A percentile compares a stretch with the other conserved stretches of the same genome.
phyloP scores from a whole-genome alignment of 2,888 invertebrate genomes.

The Aleiodes alternator region DNA sequence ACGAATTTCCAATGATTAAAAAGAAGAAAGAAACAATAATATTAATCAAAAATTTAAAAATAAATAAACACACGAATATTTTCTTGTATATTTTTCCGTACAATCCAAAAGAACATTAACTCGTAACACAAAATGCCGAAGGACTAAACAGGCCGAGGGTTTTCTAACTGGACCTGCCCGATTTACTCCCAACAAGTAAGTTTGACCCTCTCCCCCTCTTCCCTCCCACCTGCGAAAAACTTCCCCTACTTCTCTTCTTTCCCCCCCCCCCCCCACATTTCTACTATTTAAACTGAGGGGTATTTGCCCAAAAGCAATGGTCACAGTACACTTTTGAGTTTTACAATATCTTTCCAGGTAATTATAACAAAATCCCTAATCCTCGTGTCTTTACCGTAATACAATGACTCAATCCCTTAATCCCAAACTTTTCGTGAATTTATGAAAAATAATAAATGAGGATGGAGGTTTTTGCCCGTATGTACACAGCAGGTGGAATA shows the following conservation, averaged over 20 bases:
- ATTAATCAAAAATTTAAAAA: not conserved
- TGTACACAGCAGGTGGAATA: constrained; percentile 11
- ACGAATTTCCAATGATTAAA: no score
- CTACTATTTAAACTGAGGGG: not conserved
- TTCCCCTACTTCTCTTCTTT: not conserved
- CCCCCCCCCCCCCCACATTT: no score
- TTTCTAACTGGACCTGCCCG: constrained; percentile 8
- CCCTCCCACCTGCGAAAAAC: not conserved
- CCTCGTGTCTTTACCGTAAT: not conserved
- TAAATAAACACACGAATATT: not conserved
- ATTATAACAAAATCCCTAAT: constrained; percentile 42
- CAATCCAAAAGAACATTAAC: not conserved
- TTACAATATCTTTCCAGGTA: constrained; percentile 54
- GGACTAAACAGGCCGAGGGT: constrained; percentile 9
- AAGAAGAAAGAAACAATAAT: no score
- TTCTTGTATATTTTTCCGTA: not conserved
- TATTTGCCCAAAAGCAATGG: constrained; percentile 21
- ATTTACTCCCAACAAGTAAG: not conserved
- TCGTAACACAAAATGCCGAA: not conserved
- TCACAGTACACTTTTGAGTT: constrained; percentile 44
- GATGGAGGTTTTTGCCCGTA: not conserved
- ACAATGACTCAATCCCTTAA: constrained; percentile 6
- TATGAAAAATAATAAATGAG: not conserved
- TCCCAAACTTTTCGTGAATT: not conserved
- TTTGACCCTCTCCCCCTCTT: not conserved